phyloP scores from a whole-genome alignment of 2,797 vertebrate species.

The Trachops cirrhosus region DNA sequence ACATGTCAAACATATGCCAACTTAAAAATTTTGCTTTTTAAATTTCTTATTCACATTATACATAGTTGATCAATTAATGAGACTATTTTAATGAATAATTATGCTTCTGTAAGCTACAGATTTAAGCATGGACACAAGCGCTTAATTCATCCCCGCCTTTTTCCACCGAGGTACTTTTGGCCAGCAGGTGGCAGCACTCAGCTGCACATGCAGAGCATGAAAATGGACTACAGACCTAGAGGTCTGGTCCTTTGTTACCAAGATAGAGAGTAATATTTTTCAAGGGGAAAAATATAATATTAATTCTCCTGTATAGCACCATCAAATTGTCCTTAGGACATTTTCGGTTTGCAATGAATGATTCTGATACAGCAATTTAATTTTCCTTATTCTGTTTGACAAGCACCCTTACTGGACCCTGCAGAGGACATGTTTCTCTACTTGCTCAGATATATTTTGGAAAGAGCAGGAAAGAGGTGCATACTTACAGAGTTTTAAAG shows the following conservation, averaged over 20 bases:
- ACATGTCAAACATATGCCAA: neutral
- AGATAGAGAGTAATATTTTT: neutral
- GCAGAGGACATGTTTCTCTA: neutral
- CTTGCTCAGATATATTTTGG: neutral
- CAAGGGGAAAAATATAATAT: neutral
- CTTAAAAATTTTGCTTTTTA: neutral
- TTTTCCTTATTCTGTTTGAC: neutral
- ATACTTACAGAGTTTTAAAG: neutral
- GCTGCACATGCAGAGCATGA: neutral
- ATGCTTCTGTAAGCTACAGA: neutral
- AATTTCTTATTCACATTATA: neutral
- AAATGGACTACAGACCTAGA: neutral
- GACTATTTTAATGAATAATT: constrained; percentile 8
- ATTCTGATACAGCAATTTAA: neutral
- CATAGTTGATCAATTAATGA: neutral
- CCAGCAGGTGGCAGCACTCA: constrained; percentile 59
- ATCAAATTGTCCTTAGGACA: neutral
- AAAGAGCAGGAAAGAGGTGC: neutral
- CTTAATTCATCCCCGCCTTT: neutral
- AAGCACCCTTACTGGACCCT: neutral
- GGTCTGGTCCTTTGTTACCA: neutral
- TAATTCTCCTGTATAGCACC: neutral
- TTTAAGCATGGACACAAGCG: neutral
- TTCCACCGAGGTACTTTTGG: neutral
- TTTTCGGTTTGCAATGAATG: neutral